These are phyloP conservation scores for Steinernema scapterisci DNA, from an alignment of 2,888 invertebrate genomes.

Conservation along the genomic window DNA sequence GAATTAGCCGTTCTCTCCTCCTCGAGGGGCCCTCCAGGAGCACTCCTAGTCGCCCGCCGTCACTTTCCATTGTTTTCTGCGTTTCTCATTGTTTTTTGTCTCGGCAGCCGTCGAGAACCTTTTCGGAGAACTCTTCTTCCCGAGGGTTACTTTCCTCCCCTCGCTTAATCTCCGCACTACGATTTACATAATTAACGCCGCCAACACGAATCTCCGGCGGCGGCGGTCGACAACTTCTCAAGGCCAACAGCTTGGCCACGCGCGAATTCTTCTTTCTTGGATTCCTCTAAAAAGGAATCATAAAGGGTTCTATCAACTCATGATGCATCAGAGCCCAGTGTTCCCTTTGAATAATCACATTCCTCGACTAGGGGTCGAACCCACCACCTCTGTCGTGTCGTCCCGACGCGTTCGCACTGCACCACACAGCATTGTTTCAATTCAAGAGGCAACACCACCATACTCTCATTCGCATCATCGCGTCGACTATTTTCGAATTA, in stretches of 20 bases:
- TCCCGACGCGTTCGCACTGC: neutral
- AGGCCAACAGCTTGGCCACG: neutral
- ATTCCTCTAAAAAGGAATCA: conserved; percentile 7
- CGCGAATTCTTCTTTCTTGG: neutral
- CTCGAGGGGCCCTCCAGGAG: conserved; percentile 1
- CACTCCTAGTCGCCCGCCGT: neutral
- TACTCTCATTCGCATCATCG: neutral
- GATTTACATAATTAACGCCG: conserved; percentile 20
- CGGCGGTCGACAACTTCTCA: neutral
- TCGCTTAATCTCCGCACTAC: neutral
- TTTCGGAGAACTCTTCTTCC: neutral
- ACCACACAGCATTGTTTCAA: neutral
- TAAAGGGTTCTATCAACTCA: conserved; percentile 9
- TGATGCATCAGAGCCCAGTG: conserved; percentile 23
- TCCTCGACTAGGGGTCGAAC: conserved; percentile 12
- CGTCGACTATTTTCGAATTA: neutral
- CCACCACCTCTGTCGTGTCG: neutral
- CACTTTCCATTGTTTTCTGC: neutral
- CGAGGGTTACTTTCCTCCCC: neutral
- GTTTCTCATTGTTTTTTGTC: neutral
- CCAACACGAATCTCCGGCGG: neutral
- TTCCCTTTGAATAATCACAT: conserved; percentile 2
- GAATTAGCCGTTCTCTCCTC: conserved; percentile 1
- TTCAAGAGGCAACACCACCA: neutral
- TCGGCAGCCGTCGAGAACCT: neutral